Conservation (phyloP, 2,797 vertebrate genomes). For the Euthynnus affinis region DNA sequence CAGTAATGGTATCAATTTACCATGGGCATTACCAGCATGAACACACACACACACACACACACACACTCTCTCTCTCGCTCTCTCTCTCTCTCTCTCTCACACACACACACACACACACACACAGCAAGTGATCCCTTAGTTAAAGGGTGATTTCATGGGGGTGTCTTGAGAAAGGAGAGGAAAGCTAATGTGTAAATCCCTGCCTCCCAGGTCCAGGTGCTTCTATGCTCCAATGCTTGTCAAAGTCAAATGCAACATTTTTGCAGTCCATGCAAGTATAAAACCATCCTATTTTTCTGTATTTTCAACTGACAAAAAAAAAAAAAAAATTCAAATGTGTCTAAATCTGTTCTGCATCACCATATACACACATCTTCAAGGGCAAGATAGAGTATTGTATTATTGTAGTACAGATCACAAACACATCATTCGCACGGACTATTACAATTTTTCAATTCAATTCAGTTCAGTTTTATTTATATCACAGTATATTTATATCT, state of each 20-base stretch:
- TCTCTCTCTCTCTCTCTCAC: constrained; percentile 15
- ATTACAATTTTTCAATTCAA: too few species aligned
- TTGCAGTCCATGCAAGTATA: constrained; percentile 2
- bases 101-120: background rate
- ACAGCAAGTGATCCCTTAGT: constrained; percentile 29
- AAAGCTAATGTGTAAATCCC: constrained; percentile 47
- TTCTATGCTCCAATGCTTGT: constrained; percentile 34
- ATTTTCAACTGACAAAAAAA: background rate
- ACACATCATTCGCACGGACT: too few species aligned
- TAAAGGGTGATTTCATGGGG: constrained; percentile 63
- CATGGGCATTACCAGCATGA: constrained; percentile 88
- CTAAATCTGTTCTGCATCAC: too few species aligned
- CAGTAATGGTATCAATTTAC: constrained; percentile 95
- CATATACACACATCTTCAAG: too few species aligned
- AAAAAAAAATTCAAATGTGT: too few species aligned
- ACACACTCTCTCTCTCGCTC: constrained; percentile 23
- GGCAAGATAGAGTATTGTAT: too few species aligned
- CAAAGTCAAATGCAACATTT: constrained; percentile 24
- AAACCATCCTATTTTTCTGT: background rate
- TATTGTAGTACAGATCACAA: too few species aligned
- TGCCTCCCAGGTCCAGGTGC: constrained; percentile 54
- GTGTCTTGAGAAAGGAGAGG: constrained; percentile 42
- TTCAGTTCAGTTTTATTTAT: too few species aligned
- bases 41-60: constrained; percentile 42
- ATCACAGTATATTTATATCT: too few species aligned